Evolutionary conservation across 2,113 vertebrate genomes (phyloP), one percentile per base, ranked within the genome.

Genomic region (Phyllostomus hastatus): DNA sequence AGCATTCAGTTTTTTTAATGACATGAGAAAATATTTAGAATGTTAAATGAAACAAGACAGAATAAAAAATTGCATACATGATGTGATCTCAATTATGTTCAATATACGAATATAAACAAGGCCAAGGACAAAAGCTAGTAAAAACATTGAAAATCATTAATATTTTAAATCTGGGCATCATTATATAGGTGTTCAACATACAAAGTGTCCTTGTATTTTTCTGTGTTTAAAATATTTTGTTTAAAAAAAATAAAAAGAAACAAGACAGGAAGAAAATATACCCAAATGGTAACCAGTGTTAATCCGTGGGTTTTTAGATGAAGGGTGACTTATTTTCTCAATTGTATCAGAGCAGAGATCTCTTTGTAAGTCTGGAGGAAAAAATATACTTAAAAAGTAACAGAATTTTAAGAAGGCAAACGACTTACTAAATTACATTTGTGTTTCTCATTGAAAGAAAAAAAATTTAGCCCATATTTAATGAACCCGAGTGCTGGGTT

Each of bases 341-440:
- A 35, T n/a, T 95, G n/a, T 4, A 15, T 81, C 73, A 86, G 41
- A 88, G 11, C 54, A 91, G 9, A 92, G 46, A 35, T 88, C 76
- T 94, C 81, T 94, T 73, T 88, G 76, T 91, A 88, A 93, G 11
- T 70, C 20, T 94, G 14, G 28, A 93, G 57, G 70, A 82, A 94
- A 95, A 70, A 75, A 57, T 9, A 75, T 70, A 59, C 52, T 95
- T 95, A 78, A 19, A 88, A 94, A 90, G 94, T 72, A 97, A 91
- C 12, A 96, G 24, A 92, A 96, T 85, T 75, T 88, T 95, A 66
- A 92, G 78, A 97, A 81, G 33, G n/a, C 73, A 96, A n/a, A 92
- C 80, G 41, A 90, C 31, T 54, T 75, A 82, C 12, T 54, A 69
- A 12, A 84, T 76, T 79, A 54, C 50, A 96, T 14, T 1, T 93